Evolutionary conservation across 2,888 invertebrate genomes (phyloP), one percentile per base, ranked within the genome.

Genomic region (Ernsta delagoae): DNA sequence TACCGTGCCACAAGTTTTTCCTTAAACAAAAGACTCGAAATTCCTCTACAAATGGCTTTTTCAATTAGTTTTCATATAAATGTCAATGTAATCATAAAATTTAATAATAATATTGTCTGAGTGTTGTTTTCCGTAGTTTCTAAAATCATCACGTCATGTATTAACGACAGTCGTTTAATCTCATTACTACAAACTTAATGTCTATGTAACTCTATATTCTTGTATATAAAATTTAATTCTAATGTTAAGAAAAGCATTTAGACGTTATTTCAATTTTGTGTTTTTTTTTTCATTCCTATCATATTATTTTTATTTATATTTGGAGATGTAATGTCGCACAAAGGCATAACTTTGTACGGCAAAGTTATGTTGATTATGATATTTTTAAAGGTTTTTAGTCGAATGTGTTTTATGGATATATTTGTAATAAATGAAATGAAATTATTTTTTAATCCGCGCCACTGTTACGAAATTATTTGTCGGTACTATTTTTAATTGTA

Each of bases 401-500:
- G 70, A 78, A 82, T 84, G 48, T 59, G 61, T 48, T 56, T 50
- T 50, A 54, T 67, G 67, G 67, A 36, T 67, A 79, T 79, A 82
- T 70, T 54, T n/a, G n/a, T 45, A n/a, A 45, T 24, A 24, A 24
- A 24, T 24, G 24, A 16, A 78, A 82, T 87, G 78, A 81, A 83
- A 82, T 85, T 84, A 77, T 82, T 82, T 83, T 56, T 80, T 78
- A 79, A 81, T 81, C 83, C 83, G 79, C 76, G 74, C 79, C 79
- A 78, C 76, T 79, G 78, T 81, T 77, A 83, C 82, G 82, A 89
- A 89, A 88, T 88, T 83, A 79, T 83, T 85, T 86, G 86, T 88
- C 85, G 85, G 87, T 87, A 71, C 78, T 88, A 84, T 86, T 89
- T 87, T 85, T 89, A 87, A 88, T 86, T 87, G 79, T 86, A 84